Evolutionary conservation across 1,140 invertebrate species (phyloP), one percentile per base, ranked within the genome.

Genomic region (Ips typographus): DNA sequence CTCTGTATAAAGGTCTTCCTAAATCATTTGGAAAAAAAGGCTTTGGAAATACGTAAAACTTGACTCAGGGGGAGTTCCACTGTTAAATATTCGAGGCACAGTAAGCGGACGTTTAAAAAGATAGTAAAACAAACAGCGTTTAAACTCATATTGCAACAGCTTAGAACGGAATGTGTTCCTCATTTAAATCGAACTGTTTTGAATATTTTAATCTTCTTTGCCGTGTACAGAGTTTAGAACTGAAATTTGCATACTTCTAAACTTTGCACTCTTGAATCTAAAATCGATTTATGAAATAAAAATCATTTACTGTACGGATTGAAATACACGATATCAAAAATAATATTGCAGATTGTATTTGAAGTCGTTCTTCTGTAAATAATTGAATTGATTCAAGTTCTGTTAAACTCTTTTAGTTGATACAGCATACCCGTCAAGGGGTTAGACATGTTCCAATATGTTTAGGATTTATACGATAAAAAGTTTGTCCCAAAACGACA

Each of bases 51-150:
- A 8, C 22, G 7, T 22, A 38, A 55, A 7, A 2, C 52, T 22
- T 49, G 44, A 49, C 2, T 1, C 7, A 49, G 52, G 37, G 52
- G 6, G 2, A 36, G 52, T 37, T 8, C 6, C n/a, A 8, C 6
- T 59, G 37, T 59, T 59, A 4, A 7, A 59, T 59, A 59, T 59
- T 59, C 57, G 6, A 59, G 42, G 8, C 57, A 59, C 57, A 59
- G 39, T 59, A 59, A n/a, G 8, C 38, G 38, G 22, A 37, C 2
- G 37, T 40, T 56, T 56, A 56, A 59, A 59, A 42, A 38, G 40
- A 7, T 59, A 40, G 57, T 59, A 59, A 59, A 59, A 59, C 39
- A 59, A 40, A 59, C 57, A 40, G 38, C 53, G 53, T 38, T 4
- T 22, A 55, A 55, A 55, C 8, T 8, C 1, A 59, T 42, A 8